Base-by-base conservation (phyloP, 2,888 invertebrate genomes). In the Phragmatobia fuliginosa region DNA sequence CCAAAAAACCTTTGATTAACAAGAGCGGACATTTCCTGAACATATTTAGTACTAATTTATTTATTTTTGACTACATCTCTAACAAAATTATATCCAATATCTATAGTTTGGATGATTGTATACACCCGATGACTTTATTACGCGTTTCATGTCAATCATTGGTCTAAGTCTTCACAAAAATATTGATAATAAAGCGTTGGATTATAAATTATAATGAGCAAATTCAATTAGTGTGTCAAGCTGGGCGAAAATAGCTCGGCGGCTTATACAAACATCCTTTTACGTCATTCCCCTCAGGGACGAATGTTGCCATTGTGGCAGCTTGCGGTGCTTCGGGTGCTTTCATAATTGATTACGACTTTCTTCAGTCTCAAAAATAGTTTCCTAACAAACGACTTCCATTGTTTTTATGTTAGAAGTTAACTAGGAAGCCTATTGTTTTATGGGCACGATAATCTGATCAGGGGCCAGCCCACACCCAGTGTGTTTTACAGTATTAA, bases 221-320 rank as follows among this genome's bases (percentile, higher is more conserved):
- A 71, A 75, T 70, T 75, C 71, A 81, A 83, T 85, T 83, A 83
- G 78, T 73, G 73, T 73, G 77, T 70, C 71, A 77, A 71, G 70
- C 62, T 64, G 71, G 74, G 83, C 84, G 85, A 84, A 88, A 87
- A 89, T 88, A 88, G 83, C 79, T 68, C 69, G 41, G 75, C 66
- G 75, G 76, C 77, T 80, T 80, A 79, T 78, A 72, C 80, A 86
- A 88, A 88, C 87, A 88, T 87, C 85, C 86, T 85, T 85, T 88
- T 88, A 88, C 90, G 90, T 90, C 89, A 89, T 62, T 14, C 38
- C 65, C 70, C 66, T 76, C 75, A 77, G 77, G 78, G 80, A 76
- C 76, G 74, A 70, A 38, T 59, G 70, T 68, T 71, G 64, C 73
- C 72, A 67, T 64, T 71, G 60, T 62, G 68, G n/a, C n/a, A n/a